Percentiles rank a stretch among this genome's conserved stretches.
Evolutionary conservation across 2,797 vertebrate species (phyloP).

Genomic region (Chiloscyllium punctatum): DNA sequence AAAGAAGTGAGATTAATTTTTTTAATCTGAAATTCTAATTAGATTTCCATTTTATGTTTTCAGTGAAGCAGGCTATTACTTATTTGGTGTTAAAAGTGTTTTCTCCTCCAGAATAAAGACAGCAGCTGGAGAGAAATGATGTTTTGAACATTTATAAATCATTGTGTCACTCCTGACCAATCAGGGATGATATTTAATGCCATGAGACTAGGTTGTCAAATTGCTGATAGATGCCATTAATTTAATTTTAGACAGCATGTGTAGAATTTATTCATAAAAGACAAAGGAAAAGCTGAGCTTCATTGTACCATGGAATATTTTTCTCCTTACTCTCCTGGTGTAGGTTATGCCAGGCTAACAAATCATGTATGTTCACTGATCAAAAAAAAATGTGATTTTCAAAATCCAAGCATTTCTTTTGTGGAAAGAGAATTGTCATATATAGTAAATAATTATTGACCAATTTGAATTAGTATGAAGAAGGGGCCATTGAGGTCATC

Average conservation of each 20-base stretch:
- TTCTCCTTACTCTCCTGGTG: background rate
- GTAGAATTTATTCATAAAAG: conserved; percentile 24
- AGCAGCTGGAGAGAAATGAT: conserved; percentile 5
- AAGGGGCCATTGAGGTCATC: background rate
- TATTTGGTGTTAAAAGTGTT: background rate
- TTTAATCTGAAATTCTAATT: conserved; percentile 16
- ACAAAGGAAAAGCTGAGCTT: background rate
- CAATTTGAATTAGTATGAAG: background rate
- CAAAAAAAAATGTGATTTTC: background rate
- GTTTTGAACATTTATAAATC: conserved; percentile 23
- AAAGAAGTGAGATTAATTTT: background rate
- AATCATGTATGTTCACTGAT: background rate
- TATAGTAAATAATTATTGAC: background rate
- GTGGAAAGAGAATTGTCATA: background rate
- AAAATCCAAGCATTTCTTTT: background rate
- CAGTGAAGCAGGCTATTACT: conserved; percentile 17
- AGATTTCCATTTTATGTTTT: background rate
- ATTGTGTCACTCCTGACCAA: background rate
- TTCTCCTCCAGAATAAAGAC: background rate
- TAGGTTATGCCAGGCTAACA: background rate
- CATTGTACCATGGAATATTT: background rate
- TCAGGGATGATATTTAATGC: background rate
- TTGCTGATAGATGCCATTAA: conserved; percentile 9
- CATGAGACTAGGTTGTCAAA: conserved; percentile 23
- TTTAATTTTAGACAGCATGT: background rate